phyloP scores from a whole-genome alignment of 1,140 invertebrate species.

The Drosophila truncata region DNA sequence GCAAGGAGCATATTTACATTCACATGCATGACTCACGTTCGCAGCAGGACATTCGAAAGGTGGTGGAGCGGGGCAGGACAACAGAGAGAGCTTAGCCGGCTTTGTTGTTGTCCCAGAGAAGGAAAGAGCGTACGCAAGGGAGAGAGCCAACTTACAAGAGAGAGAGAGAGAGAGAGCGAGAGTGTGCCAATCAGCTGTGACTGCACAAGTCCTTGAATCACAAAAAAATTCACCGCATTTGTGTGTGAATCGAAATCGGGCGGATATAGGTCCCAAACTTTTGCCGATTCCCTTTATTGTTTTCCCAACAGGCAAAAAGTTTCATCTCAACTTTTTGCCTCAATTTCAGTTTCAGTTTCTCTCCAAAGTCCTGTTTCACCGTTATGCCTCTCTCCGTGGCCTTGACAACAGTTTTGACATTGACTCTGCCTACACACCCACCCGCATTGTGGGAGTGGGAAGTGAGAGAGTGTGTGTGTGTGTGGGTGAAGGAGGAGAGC shows the following conservation, averaged over 20 bases:
- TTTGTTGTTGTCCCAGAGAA: constrained; percentile 31
- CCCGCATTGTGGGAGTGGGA: background rate
- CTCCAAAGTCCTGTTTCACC: constrained; percentile 1
- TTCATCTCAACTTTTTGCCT: constrained; percentile 28
- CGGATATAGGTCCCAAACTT: constrained; percentile 17
- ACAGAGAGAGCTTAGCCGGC: constrained; percentile 22
- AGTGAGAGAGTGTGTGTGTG: background rate
- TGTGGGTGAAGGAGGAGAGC: constrained; percentile 5
- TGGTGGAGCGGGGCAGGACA: background rate
- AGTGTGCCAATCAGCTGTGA: constrained; percentile 38
- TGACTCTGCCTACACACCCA: constrained; percentile 24
- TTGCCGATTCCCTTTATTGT: constrained; percentile 27
- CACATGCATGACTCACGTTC: constrained; percentile 75
- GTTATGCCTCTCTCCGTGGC: constrained; percentile 28
- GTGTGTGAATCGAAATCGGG: constrained; percentile 21
- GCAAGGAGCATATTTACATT: constrained; percentile 46
- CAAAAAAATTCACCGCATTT: constrained; percentile 9
- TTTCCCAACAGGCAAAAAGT: constrained; percentile 19
- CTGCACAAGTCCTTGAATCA: constrained; percentile 17
- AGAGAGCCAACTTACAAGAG: constrained; percentile 1
- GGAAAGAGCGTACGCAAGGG: background rate
- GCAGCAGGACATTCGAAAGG: constrained; percentile 29
- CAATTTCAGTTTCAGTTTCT: constrained; percentile 15
- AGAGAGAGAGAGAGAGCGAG: background rate
- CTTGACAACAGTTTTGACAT: constrained; percentile 58